phyloP scores from a whole-genome alignment of 23 tunicate species.

The Diplosoma virens region DNA sequence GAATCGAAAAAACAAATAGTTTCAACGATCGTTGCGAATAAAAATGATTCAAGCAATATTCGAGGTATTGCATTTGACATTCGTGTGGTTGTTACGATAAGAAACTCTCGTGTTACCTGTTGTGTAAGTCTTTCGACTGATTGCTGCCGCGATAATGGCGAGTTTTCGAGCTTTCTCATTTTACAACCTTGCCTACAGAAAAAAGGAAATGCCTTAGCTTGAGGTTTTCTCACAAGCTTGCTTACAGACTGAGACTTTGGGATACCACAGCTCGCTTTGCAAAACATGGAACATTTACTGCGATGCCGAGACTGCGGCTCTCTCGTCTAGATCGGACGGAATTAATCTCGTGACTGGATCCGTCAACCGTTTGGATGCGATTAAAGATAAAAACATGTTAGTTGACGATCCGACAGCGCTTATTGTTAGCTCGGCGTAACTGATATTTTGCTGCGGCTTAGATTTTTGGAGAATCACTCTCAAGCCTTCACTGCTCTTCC shows the following conservation, averaged over 20 bases:
- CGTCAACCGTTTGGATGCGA: slow-evolving; percentile 41
- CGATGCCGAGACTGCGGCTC: slow-evolving; percentile 55
- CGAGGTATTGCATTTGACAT: too few relatives aligned
- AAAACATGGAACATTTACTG: slow-evolving; percentile 51
- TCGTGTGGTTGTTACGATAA: too few relatives aligned
- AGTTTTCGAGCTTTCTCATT: too few relatives aligned
- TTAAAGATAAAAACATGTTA: slow-evolving; percentile 45
- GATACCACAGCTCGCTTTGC: slow-evolving; percentile 51
- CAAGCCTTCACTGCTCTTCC: slow-evolving; percentile 50
- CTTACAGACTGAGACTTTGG: slow-evolving; percentile 43
- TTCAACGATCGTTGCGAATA: too few relatives aligned
- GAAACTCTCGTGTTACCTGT: too few relatives aligned
- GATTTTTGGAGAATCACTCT: slow-evolving; percentile 47
- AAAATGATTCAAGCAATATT: too few relatives aligned
- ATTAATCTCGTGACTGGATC: slow-evolving; percentile 22
- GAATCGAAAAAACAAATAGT: too few relatives aligned
- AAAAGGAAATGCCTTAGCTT: too few relatives aligned
- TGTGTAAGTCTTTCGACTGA: too few relatives aligned
- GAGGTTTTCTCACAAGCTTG: neutral
- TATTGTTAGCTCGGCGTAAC: neutral
- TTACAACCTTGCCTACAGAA: too few relatives aligned
- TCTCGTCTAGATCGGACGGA: slow-evolving; percentile 35
- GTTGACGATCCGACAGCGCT: neutral
- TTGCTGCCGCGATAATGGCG: too few relatives aligned
- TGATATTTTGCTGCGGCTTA: neutral